A percentile compares a stretch with the other conserved stretches of the same genome.
phyloP scores from a whole-genome alignment of 2,888 invertebrate genomes.

The Metalampra italica region DNA sequence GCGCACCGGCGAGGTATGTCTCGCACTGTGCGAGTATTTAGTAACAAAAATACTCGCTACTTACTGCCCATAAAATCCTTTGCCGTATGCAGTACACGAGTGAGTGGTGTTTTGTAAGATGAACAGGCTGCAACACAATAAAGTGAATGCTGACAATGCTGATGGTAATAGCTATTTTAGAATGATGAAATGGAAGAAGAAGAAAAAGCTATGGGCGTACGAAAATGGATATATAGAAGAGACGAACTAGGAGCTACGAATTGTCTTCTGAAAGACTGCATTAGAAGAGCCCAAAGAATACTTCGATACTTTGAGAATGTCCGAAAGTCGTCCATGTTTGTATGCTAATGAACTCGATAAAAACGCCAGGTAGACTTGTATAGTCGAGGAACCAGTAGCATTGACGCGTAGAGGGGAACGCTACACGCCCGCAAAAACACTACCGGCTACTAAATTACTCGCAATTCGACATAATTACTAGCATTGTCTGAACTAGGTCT shows the following conservation, averaged over 20 bases:
- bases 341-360: neutral
- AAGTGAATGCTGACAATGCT: conserved; percentile 8
- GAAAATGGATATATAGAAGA: too few relatives aligned
- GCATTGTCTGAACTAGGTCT: neutral
- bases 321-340: neutral
- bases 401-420: neutral
- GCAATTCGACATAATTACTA: neutral
- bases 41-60: too few relatives aligned
- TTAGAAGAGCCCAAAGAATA: neutral
- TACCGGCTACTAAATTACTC: neutral
- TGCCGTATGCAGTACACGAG: too few relatives aligned
- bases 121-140: conserved; percentile 6
- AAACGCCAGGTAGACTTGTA: neutral
- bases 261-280: neutral
- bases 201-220: neutral
- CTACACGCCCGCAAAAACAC: neutral
- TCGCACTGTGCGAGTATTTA: too few relatives aligned
- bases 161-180: neutral
- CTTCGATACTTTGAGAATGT: neutral
- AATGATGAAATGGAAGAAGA: too few relatives aligned
- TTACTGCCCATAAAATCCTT: too few relatives aligned
- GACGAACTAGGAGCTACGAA: too few relatives aligned
- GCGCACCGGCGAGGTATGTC: conserved; percentile 76
- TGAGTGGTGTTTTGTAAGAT: conserved; percentile 1
- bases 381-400: neutral